A percentile compares a stretch with the other conserved stretches of the same genome.
Evolutionary conservation across 2,797 vertebrate genomes (phyloP).

Genomic region (Phrynocephalus vlangalii): DNA sequence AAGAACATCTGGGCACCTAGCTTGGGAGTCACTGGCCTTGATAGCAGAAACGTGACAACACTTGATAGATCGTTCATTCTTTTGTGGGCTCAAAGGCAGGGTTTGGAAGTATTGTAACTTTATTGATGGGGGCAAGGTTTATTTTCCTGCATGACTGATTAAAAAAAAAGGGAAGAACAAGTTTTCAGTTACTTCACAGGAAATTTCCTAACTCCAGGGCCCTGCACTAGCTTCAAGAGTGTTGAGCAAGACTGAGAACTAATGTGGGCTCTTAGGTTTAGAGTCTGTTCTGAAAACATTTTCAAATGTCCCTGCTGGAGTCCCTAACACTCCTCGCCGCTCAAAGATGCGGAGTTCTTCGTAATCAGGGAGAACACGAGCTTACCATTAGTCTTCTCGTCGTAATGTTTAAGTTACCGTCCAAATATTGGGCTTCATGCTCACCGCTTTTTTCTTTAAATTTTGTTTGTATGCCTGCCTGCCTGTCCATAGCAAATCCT

Average conservation of each 20-base stretch:
- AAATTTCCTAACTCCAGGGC: not conserved
- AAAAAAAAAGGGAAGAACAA: not conserved
- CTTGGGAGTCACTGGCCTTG: no score
- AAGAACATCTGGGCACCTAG: no score
- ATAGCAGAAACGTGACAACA: not conserved
- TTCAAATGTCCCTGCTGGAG: constrained; percentile 10
- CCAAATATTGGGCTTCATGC: not conserved
- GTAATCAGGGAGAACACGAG: not conserved
- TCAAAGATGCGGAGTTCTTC: not conserved
- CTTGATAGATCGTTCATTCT: not conserved
- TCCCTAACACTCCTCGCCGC: not conserved
- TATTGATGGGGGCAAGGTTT: not conserved
- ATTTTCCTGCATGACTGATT: not conserved
- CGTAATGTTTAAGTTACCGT: not conserved
- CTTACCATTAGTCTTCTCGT: not conserved
- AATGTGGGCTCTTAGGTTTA: not conserved
- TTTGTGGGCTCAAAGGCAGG: no score
- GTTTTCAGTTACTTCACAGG: not conserved
- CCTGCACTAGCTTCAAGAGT: not conserved
- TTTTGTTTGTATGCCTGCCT: constrained; percentile 41
- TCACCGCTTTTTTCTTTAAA: not conserved
- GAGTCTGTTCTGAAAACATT: not conserved
- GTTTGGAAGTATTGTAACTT: not conserved
- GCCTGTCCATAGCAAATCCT: constrained; percentile 50
- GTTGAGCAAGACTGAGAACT: not conserved